Conservation (phyloP, 2,888 invertebrate genomes). For the Zygothrica quintamaculata region DNA sequence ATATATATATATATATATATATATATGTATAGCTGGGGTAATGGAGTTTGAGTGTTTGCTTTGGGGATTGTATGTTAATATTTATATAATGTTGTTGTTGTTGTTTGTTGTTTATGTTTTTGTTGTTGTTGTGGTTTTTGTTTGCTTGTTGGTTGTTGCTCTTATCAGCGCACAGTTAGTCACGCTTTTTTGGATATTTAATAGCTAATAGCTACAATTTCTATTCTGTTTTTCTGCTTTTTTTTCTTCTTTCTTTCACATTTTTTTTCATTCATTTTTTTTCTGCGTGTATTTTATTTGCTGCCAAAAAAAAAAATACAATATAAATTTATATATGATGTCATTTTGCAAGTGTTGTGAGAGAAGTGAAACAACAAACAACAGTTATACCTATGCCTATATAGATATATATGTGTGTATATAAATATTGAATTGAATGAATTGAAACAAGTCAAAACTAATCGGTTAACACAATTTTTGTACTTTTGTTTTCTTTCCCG, state of each 20-base stretch:
- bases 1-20: too few relatives aligned
- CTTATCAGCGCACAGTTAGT: conserved; percentile 71
- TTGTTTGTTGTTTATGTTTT: conserved; percentile 26
- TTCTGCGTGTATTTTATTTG: conserved; percentile 47
- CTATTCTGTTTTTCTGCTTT: conserved; percentile 27
- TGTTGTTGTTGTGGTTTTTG: conserved; percentile 38
- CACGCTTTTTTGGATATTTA: conserved; percentile 73
- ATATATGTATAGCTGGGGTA: too few relatives aligned
- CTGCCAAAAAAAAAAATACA: conserved; percentile 72
- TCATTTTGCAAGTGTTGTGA: conserved; percentile 76
- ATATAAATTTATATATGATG: conserved; percentile 69
- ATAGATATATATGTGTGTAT: too few relatives aligned
- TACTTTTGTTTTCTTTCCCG: conserved; percentile 51
- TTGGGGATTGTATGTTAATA: conserved; percentile 48
- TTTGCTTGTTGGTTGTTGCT: conserved; percentile 48
- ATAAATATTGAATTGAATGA: too few relatives aligned
- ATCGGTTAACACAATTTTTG: conserved; percentile 66
- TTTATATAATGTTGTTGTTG: conserved; percentile 37
- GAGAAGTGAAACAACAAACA: conserved; percentile 19
- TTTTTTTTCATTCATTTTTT: conserved; percentile 8
- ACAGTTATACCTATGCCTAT: conserved; percentile 11
- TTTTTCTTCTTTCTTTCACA: conserved; percentile 27
- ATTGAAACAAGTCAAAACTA: conserved; percentile 62
- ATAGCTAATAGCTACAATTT: conserved; percentile 65
- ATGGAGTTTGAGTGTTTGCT: background rate